phyloP scores from a whole-genome alignment of 1,140 invertebrate species.

The Micrasema longulum region DNA sequence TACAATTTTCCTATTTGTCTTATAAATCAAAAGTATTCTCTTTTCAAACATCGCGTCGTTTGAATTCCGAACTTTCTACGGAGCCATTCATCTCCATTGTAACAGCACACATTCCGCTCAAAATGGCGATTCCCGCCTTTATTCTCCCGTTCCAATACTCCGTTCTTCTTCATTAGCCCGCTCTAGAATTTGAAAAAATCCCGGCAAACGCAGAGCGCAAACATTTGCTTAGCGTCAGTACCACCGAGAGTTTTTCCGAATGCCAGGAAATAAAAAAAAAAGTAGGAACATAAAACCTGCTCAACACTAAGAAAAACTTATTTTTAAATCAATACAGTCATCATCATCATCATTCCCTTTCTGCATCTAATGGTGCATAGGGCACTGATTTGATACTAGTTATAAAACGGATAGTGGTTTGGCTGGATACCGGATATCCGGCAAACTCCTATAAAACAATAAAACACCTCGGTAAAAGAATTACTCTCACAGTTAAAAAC shows the following conservation, averaged over 20 bases:
- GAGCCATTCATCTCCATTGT: constrained; percentile 9
- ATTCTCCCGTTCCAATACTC: constrained; percentile 11
- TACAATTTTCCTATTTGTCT: neutral
- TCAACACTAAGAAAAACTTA: too few species aligned
- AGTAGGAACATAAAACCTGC: neutral
- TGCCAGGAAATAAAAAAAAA: constrained; percentile 5
- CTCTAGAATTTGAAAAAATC: constrained; percentile 18
- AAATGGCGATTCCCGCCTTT: constrained; percentile 31
- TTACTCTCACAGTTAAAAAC: too few species aligned
- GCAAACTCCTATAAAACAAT: too few species aligned
- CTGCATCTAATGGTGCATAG: too few species aligned
- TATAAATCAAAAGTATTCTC: neutral
- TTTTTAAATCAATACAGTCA: too few species aligned
- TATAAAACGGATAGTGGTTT: too few species aligned
- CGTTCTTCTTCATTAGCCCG: constrained; percentile 35
- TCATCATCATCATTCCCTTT: too few species aligned
- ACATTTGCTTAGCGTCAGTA: constrained; percentile 23
- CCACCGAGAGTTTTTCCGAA: constrained; percentile 19
- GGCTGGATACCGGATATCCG: too few species aligned
- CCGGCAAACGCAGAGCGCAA: constrained; percentile 27
- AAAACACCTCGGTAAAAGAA: too few species aligned
- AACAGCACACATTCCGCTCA: constrained; percentile 10
- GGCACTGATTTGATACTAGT: too few species aligned
- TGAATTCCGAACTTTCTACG: neutral
- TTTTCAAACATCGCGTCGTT: constrained; percentile 1